Percentiles rank a stretch among this genome's conserved stretches.
phyloP scores from a whole-genome alignment of 2,113 vertebrate species.

The Emydura subglobosa region DNA sequence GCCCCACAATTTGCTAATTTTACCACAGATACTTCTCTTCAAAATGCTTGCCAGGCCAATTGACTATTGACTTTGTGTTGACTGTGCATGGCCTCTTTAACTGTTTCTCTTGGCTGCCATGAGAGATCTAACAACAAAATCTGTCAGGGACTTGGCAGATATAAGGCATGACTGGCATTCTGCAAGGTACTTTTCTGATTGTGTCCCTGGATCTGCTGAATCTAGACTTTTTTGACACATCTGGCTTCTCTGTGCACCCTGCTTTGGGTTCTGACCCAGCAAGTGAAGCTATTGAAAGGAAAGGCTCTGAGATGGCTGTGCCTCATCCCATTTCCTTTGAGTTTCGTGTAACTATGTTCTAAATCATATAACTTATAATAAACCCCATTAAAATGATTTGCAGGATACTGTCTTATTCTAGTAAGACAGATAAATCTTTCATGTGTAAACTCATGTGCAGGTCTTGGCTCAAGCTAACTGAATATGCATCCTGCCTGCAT shows the following conservation, averaged over 20 bases:
- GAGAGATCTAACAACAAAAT: rapidly evolving
- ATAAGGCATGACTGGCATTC: not conserved
- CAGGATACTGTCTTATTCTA: rapidly evolving
- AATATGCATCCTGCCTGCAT: too few relatives aligned
- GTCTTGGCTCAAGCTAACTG: not conserved
- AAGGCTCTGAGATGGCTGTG: not conserved
- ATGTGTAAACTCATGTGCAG: not conserved
- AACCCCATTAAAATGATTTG: not conserved
- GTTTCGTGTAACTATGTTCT: not conserved
- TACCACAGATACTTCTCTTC: not conserved
- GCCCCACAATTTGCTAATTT: not conserved
- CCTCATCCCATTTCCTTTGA: not conserved
- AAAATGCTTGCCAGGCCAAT: rapidly evolving
- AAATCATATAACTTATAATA: not conserved
- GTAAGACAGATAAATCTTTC: rapidly evolving
- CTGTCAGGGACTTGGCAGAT: not conserved
- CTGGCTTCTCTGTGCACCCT: rapidly evolving
- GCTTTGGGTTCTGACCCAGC: not conserved
- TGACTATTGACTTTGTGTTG: not conserved
- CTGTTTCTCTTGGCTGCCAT: rapidly evolving
- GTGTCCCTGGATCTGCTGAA: rapidly evolving
- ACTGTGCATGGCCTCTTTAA: not conserved
- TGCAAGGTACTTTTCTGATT: not conserved
- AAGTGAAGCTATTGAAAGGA: not conserved
- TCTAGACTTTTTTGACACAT: not conserved